Base-by-base conservation (phyloP, 2,113 vertebrate species). In the Picathartes gymnocephalus region DNA sequence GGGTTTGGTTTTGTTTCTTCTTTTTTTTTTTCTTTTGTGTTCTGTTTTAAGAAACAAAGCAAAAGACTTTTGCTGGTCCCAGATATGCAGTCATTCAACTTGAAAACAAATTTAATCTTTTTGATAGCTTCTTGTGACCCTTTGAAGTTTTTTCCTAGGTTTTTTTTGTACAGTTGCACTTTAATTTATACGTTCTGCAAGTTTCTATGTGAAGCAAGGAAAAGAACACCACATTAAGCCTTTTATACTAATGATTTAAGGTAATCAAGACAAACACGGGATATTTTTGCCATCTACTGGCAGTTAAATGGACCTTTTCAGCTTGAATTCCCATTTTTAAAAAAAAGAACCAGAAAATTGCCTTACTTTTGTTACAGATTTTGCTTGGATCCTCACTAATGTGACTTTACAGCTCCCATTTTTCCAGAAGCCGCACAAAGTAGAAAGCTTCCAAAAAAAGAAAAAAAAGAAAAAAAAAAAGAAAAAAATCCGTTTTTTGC, bases 361-460 rank as follows among this genome's bases (percentile, higher is more conserved):
- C 95, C 96, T 96, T 97, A 96, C 90, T 96, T 95, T 96, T 96
- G 90, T 96, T 96, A 88, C 92, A 94, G 93, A 28, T 96, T 80
- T 68, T 4, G 6, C 70, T 90, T 86, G 66, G 88, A 86, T 93
- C 84, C 72, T 92, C 76, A 71, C 74, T 83, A 39, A 70, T 0
- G 1, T 92, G 92, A 84, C 82, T 96, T 94, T 81, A 74, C 51
- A 95, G 68, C 56, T 94, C 62, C 23, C 33, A 0, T 78, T 94
- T 92, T 95, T 90, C 68, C 88, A 94, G 71, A 93, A 93, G 65
- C 48, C 0, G 7, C 91, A 89, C 89, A 86, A 93, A 90, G 21
- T 65, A 94, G 81, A 81, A 82, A 80, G 25, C 85, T 92, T 94
- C 33, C 13, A 18, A 71, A 71, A 65, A 58, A 50, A 31, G 37